Evolutionary conservation across 1,140 invertebrate genomes (phyloP), one percentile per base, ranked within the genome.

Genomic region (Sminthurides bifidus): DNA sequence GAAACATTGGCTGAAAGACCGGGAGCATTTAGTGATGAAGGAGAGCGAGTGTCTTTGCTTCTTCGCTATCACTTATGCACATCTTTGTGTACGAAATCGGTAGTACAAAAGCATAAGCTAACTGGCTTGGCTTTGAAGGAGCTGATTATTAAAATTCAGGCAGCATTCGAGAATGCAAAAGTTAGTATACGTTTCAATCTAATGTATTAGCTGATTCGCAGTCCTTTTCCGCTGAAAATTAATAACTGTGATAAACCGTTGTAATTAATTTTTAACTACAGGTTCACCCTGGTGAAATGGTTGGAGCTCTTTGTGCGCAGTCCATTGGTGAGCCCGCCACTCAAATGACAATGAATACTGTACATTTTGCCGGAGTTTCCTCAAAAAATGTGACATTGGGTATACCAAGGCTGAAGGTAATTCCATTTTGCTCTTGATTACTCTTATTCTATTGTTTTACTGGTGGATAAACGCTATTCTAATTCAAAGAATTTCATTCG

Each of bases 321-420:
- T 78, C 76, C 52, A 69, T 83, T 6, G 80, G 80, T 64, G 81
- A 83, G 66, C 80, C 81, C 14, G 80, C 81, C 48, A 83, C 81
- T 44, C 80, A 82, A 69, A 82, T 83, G 81, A 82, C 80, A 49
- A 68, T 82, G 56, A 82, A 83, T 71, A 83, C 80, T 68, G 83
- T 82, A 72, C 80, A 82, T 71, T 81, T 80, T 65, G 80, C 80
- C 66, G 80, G 80, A 71, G 80, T 82, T 50, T 82, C 81, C 4
- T 57, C 55, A 6, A 57, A 51, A 26, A 57, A 57, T 38, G 55
- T 57, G 4, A 57, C 55, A 24, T 49, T 57, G 44, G 55, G 55
- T 24, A 41, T 57, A 1, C 55, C 55, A 2, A 26, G 55, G 24
- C 31, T 57, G 8, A 57, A 56, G 26, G 54, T 56, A 38, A 46